Evolutionary conservation across 2,888 invertebrate species (phyloP).

Genomic region (Exocentrus adspersus): DNA sequence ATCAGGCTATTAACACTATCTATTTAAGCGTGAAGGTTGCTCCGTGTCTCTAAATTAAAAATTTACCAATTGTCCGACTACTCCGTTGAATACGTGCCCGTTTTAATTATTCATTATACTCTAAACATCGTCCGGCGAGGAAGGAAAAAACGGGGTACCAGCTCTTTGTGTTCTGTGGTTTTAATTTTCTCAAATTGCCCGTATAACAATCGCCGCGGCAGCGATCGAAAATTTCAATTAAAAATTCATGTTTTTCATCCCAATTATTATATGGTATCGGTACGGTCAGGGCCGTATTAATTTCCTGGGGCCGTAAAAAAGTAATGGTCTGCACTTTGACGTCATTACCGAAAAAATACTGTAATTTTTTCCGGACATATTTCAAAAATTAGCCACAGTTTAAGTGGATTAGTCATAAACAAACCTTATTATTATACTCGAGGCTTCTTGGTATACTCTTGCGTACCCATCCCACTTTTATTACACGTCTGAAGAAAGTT

Average conservation of each 20-base stretch:
- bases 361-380: conserved; percentile 9
- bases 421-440: too few species aligned
- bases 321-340: conserved; percentile 24
- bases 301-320: conserved; percentile 22
- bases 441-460: too few species aligned
- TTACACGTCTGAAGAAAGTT: too few species aligned
- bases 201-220: conserved; percentile 40
- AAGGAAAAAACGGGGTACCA: conserved; percentile 31
- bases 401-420: conserved; percentile 16
- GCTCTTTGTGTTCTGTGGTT: conserved; percentile 46
- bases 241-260: conserved; percentile 43
- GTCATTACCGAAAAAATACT: conserved; percentile 17
- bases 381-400: conserved; percentile 22
- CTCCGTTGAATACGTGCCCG: conserved; percentile 42
- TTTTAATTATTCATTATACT: conserved; percentile 48
- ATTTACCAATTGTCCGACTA: conserved; percentile 48
- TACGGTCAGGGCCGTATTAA: conserved; percentile 19
- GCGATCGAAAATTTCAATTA: conserved; percentile 47
- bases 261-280: conserved; percentile 27
- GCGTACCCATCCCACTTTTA: too few species aligned
- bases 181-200: conserved; percentile 46
- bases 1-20: conserved; percentile 48
- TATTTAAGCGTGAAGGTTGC: conserved; percentile 56
- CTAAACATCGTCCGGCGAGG: conserved; percentile 42
- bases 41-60: conserved; percentile 54